Conservation (phyloP, 2,888 invertebrate genomes). For the Sarcophaga rosellei region DNA sequence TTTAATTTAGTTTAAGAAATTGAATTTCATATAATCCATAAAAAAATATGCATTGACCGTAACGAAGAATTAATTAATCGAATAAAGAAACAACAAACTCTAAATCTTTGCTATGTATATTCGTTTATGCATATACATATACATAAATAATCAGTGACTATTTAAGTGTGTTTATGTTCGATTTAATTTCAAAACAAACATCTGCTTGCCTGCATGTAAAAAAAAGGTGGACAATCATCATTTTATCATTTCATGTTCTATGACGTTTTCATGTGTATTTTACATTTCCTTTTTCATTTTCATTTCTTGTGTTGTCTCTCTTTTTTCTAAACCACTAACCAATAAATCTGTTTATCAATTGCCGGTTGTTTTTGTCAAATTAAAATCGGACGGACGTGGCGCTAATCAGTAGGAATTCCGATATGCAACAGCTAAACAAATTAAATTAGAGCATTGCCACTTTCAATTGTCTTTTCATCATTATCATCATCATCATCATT, state of each 20-base stretch:
- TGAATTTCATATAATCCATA: no score
- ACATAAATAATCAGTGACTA: background rate
- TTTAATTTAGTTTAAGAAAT: no score
- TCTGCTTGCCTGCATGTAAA: conserved; percentile 24
- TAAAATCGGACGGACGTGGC: conserved; percentile 64
- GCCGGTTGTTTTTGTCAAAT: conserved; percentile 63
- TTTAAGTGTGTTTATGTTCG: conserved; percentile 6
- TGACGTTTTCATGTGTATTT: conserved; percentile 32
- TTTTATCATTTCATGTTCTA: conserved; percentile 56
- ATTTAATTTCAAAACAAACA: conserved; percentile 22
- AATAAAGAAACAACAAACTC: no score
- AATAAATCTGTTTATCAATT: conserved; percentile 47
- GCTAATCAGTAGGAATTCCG: conserved; percentile 69
- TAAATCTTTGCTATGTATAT: no score
- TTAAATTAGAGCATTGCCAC: conserved; percentile 65
- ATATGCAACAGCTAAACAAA: conserved; percentile 69
- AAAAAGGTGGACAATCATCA: conserved; percentile 34
- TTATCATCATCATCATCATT: background rate
- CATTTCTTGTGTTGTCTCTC: background rate
- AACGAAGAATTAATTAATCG: no score
- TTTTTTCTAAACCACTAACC: conserved; percentile 12
- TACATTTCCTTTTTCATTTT: background rate
- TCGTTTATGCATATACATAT: background rate
- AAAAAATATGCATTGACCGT: no score
- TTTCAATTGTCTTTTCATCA: conserved; percentile 57